These are phyloP conservation scores for Cyprinella venusta DNA, from an alignment of 2,797 vertebrate genomes.

Conservation along the genomic window DNA sequence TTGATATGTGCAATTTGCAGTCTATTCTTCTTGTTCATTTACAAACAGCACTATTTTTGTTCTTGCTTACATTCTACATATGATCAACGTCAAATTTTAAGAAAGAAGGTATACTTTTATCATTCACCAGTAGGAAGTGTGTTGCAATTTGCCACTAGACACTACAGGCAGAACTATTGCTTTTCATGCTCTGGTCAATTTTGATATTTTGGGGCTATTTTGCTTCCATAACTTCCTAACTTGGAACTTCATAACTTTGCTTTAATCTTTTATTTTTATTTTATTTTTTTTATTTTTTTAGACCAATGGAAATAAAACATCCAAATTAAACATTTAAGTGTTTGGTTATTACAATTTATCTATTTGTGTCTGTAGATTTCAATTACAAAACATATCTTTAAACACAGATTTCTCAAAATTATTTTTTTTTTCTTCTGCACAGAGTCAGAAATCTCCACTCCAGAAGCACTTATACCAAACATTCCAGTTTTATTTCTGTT, in stretches of 20 bases:
- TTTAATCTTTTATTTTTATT: too few species aligned
- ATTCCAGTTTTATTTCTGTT: neutral
- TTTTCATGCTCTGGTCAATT: neutral
- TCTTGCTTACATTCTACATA: neutral
- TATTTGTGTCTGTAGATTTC: neutral
- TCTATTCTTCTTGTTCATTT: neutral
- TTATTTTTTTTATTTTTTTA: too few species aligned
- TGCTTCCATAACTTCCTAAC: neutral
- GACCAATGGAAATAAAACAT: neutral
- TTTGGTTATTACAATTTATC: neutral
- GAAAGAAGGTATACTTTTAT: neutral
- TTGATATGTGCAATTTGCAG: neutral
- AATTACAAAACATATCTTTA: neutral
- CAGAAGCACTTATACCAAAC: neutral
- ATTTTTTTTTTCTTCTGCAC: too few species aligned
- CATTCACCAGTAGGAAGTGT: neutral
- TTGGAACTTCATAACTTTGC: too few species aligned
- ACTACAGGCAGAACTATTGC: neutral
- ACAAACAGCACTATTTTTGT: neutral
- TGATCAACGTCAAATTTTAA: neutral
- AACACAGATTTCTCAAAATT: neutral
- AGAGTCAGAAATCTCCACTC: neutral
- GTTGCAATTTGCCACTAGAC: neutral
- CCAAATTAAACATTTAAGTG: neutral
- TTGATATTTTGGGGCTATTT: too few species aligned